Evolutionary conservation across 2,113 vertebrate species (phyloP).

Genomic region (Aphelocoma coerulescens): DNA sequence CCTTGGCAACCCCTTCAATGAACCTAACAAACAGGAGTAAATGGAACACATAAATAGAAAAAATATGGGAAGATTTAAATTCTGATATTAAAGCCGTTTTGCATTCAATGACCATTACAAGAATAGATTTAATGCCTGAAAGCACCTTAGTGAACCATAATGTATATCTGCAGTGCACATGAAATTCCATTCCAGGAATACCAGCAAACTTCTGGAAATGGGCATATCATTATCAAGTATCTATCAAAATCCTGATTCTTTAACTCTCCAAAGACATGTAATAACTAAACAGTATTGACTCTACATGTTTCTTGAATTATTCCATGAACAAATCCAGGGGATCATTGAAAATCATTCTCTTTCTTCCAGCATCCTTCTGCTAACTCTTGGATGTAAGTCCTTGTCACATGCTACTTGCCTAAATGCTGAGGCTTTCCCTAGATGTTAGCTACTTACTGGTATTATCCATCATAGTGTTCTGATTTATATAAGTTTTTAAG

Average conservation of each 20-base stretch:
- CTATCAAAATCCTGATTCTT: not conserved
- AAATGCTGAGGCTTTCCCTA: not conserved
- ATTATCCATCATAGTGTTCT: not conserved
- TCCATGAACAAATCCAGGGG: not conserved
- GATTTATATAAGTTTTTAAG: not conserved
- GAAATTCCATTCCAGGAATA: not conserved
- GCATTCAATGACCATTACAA: not conserved
- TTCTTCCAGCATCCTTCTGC: not conserved
- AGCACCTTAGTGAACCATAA: not conserved
- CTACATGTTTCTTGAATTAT: not conserved
- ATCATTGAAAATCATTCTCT: not conserved
- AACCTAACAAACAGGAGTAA: not conserved
- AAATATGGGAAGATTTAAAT: not conserved
- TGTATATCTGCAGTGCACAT: not conserved
- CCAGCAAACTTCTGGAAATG: not conserved
- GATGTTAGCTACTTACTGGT: not conserved
- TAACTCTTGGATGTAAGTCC: not conserved
- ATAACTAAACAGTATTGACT: not conserved
- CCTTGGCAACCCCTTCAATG: constrained; percentile 18
- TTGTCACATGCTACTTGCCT: not conserved
- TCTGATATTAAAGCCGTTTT: not conserved
- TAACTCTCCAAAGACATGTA: not conserved
- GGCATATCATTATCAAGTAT: not conserved
- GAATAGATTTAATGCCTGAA: not conserved
- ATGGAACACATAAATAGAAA: not conserved